Evolutionary conservation across 2,113 vertebrate species (phyloP).

Genomic region (Leiothrix lutea): DNA sequence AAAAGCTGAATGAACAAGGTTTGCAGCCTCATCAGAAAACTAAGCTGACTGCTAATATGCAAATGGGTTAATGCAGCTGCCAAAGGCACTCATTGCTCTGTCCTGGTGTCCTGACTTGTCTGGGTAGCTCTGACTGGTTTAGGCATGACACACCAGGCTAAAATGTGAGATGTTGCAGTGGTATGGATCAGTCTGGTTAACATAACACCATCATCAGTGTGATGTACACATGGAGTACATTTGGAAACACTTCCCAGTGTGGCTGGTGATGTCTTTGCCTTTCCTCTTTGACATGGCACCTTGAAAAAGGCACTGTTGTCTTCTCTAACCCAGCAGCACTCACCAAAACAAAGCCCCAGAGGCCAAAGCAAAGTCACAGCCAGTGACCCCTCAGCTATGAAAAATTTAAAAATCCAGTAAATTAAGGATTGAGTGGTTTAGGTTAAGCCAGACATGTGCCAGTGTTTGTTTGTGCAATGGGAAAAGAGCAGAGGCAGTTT

Average conservation of each 20-base stretch:
- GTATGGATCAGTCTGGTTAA: neutral
- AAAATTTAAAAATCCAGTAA: neutral
- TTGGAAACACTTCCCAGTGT: neutral
- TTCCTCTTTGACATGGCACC: neutral
- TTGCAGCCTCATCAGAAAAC: constrained; percentile 36
- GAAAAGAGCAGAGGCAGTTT: neutral
- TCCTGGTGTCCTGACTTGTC: neutral
- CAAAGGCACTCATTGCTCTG: neutral
- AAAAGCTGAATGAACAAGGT: neutral
- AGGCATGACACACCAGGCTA: neutral
- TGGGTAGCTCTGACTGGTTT: neutral
- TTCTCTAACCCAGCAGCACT: neutral
- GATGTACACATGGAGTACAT: neutral
- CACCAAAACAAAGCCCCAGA: neutral
- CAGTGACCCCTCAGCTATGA: neutral
- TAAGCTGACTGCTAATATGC: neutral
- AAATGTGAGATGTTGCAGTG: neutral
- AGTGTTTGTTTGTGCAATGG: neutral
- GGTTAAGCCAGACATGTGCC: neutral
- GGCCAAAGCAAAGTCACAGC: neutral
- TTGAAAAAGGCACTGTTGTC: neutral
- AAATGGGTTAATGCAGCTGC: neutral
- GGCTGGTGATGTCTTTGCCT: neutral
- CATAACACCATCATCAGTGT: neutral
- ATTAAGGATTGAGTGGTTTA: neutral